Evolutionary conservation across 2,113 vertebrate genomes (phyloP).

Genomic region (Colossoma macropomum): DNA sequence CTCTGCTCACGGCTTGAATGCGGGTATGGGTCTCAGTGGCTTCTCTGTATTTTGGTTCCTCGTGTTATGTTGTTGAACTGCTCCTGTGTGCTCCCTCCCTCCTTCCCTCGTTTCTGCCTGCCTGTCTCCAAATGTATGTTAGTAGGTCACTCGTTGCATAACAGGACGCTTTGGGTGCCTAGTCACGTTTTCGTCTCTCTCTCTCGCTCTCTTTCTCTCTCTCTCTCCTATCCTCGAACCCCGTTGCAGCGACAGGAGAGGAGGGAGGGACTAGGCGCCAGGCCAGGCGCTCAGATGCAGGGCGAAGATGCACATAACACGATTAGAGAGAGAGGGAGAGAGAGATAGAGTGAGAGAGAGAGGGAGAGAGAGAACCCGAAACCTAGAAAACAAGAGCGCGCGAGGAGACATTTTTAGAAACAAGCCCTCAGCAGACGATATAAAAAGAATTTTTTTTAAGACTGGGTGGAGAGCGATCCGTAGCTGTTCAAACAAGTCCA

Average conservation of each 20-base stretch:
- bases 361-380: slow-evolving; percentile 36
- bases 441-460: slow-evolving; percentile 18
- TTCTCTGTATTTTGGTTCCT: slow-evolving; percentile 66
- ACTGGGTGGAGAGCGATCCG: neutral
- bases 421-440: slow-evolving; percentile 31
- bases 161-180: slow-evolving; percentile 80
- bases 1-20: slow-evolving; percentile 55
- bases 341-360: slow-evolving; percentile 30
- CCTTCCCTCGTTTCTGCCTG: slow-evolving; percentile 58
- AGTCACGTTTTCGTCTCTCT: slow-evolving; percentile 77
- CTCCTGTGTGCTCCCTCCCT: slow-evolving; percentile 66
- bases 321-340: slow-evolving; percentile 54
- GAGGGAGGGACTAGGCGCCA: slow-evolving; percentile 60
- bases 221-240: slow-evolving; percentile 54
- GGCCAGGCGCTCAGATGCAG: slow-evolving; percentile 59
- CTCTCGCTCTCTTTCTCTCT: slow-evolving; percentile 46
- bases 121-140: slow-evolving; percentile 80
- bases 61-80: slow-evolving; percentile 71
- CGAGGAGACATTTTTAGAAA: slow-evolving; percentile 52
- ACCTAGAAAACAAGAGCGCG: slow-evolving; percentile 25
- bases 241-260: slow-evolving; percentile 55
- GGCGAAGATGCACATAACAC: slow-evolving; percentile 60
- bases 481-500: neutral
- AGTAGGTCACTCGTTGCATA: slow-evolving; percentile 87
- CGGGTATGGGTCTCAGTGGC: slow-evolving; percentile 60